Conservation (phyloP, 2,888 invertebrate species). For the Cyaniris semiargus region DNA sequence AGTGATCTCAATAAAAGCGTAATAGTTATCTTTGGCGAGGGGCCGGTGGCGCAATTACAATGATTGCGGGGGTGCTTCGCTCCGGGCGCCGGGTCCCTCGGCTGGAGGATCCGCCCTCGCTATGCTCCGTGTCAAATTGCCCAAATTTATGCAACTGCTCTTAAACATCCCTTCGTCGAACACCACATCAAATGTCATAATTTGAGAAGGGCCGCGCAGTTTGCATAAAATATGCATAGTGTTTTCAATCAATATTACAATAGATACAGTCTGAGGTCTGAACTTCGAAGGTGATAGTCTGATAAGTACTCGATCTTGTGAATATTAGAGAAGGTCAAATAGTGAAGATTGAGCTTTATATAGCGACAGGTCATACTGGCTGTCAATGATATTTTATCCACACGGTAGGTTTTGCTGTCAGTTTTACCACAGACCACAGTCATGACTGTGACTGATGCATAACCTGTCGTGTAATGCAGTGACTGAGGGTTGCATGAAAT, state of each 20-base stretch:
- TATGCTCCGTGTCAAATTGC: slow-evolving; percentile 68
- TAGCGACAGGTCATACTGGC: neutral
- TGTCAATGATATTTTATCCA: no score
- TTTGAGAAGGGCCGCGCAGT: slow-evolving; percentile 56
- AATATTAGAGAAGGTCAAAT: slow-evolving; percentile 11
- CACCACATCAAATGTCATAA: slow-evolving; percentile 72
- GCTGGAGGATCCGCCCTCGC: slow-evolving; percentile 39
- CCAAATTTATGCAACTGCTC: slow-evolving; percentile 75
- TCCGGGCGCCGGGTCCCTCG: slow-evolving; percentile 36
- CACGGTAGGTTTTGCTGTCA: no score
- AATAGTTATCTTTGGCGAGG: slow-evolving; percentile 73
- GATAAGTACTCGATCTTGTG: neutral
- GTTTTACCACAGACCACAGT: no score
- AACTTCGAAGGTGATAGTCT: neutral
- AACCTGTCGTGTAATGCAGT: no score
- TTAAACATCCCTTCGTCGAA: slow-evolving; percentile 50
- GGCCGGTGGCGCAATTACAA: slow-evolving; percentile 62
- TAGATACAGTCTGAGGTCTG: neutral
- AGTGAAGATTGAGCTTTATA: neutral
- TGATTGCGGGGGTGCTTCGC: slow-evolving; percentile 47
- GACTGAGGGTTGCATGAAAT: no score
- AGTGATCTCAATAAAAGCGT: slow-evolving; percentile 75
- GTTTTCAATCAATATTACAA: slow-evolving; percentile 8
- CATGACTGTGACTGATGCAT: no score
- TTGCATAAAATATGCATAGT: slow-evolving; percentile 52